A percentile compares a stretch with the other conserved stretches of the same genome.
These are phyloP conservation scores for Chrysodeixis includens DNA, from an alignment of 2,888 invertebrate genomes.

Conservation along the genomic window DNA sequence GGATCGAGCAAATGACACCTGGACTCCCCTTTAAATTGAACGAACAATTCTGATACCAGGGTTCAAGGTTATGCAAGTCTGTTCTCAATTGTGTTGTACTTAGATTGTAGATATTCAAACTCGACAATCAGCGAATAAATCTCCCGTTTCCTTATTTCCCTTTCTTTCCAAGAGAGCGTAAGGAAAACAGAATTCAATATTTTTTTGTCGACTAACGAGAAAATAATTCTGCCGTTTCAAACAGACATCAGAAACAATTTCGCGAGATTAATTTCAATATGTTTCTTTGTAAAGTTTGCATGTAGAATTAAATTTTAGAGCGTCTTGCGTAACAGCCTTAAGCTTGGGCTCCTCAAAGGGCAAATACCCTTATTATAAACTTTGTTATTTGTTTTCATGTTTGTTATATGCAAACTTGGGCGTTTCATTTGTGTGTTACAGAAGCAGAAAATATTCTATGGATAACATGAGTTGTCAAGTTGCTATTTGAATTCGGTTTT, in stretches of 20 bases:
- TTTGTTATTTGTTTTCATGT: slow-evolving; percentile 50
- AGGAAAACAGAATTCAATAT: slow-evolving; percentile 13
- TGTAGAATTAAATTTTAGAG: slow-evolving; percentile 48
- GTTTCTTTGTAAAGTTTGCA: slow-evolving; percentile 42
- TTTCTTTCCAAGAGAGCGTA: background rate
- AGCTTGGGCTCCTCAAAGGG: slow-evolving; percentile 45
- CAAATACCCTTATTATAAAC: slow-evolving; percentile 49
- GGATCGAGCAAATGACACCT: too few species aligned
- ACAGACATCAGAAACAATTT: slow-evolving; percentile 45
- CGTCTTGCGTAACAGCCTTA: slow-evolving; percentile 30
- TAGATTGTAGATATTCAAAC: background rate
- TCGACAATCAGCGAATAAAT: slow-evolving; percentile 3
- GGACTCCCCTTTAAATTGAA: background rate
- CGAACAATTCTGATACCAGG: background rate
- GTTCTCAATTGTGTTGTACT: background rate
- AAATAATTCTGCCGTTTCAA: slow-evolving; percentile 18
- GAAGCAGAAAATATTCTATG: slow-evolving; percentile 30
- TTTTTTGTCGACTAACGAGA: slow-evolving; percentile 7
- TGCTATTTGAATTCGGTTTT: slow-evolving; percentile 4
- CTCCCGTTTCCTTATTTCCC: background rate
- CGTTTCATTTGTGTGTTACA: slow-evolving; percentile 26
- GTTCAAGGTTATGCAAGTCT: background rate
- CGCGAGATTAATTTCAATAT: slow-evolving; percentile 50
- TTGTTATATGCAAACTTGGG: slow-evolving; percentile 42
- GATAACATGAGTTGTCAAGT: slow-evolving; percentile 22